Conservation (phyloP, 2,113 vertebrate genomes). For the human region DNA sequence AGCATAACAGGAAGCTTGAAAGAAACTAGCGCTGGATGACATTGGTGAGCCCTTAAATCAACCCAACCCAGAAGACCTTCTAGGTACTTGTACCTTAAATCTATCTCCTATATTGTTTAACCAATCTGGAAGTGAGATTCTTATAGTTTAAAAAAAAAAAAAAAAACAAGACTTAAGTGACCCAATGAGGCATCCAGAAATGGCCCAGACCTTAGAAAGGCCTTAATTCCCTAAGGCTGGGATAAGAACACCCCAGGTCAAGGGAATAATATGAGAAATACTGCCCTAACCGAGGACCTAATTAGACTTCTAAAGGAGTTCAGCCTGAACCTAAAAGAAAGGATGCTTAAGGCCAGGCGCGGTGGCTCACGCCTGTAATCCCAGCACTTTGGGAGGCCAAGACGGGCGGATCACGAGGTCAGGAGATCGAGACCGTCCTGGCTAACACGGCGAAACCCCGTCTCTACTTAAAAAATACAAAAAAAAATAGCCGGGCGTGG, state of each 20-base stretch:
- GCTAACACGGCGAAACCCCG: no score
- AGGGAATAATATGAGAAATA: not conserved
- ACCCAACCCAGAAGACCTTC: not conserved
- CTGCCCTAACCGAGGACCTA: not conserved
- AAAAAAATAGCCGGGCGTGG: no score
- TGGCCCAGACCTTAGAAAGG: not conserved
- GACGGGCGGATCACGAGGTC: no score
- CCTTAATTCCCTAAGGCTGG: not conserved
- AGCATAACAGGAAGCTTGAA: not conserved
- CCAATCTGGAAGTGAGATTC: not conserved
- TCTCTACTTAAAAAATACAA: no score
- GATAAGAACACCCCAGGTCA: not conserved
- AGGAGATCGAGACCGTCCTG: no score
- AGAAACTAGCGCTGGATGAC: not conserved
- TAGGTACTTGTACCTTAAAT: not conserved
- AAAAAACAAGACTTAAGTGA: not conserved
- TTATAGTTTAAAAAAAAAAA: not conserved
- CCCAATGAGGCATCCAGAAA: not conserved
- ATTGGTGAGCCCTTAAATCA: not conserved
- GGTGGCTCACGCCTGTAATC: no score
- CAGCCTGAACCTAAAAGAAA: not conserved
- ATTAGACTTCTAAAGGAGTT: not conserved
- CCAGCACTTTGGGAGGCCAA: no score
- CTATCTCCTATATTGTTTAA: not conserved
- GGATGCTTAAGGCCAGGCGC: not conserved